These are phyloP conservation scores for Sminthurinus aureus DNA, from an alignment of 2,888 invertebrate genomes.

Conservation along the genomic window DNA sequence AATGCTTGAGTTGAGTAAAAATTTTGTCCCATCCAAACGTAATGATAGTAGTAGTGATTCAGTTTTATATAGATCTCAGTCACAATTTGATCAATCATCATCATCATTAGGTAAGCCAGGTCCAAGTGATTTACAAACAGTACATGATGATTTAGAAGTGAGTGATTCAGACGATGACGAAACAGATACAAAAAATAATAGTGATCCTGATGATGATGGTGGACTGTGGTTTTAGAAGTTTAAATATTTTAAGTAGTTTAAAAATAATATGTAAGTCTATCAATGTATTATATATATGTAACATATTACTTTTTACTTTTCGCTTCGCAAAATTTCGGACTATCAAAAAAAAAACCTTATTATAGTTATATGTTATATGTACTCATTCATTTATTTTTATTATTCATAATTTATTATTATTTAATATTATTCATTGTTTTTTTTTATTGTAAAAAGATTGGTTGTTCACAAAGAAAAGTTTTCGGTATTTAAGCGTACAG, in stretches of 20 bases:
- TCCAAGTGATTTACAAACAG: slow-evolving; percentile 33
- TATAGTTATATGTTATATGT: too few relatives aligned
- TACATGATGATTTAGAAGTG: slow-evolving; percentile 73
- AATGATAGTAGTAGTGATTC: neutral
- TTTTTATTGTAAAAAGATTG: too few relatives aligned
- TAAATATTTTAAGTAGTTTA: too few relatives aligned
- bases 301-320: neutral
- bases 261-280: too few relatives aligned
- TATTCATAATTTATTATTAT: too few relatives aligned
- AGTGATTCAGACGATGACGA: slow-evolving; percentile 81
- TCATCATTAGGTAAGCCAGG: neutral
- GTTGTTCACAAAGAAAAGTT: too few relatives aligned
- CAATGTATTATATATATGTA: neutral
- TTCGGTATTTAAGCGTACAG: too few relatives aligned
- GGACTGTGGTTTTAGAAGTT: slow-evolving; percentile 18
- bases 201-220: slow-evolving; percentile 27
- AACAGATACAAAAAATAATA: slow-evolving; percentile 55
- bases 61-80: slow-evolving; percentile 1
- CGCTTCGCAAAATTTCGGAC: too few relatives aligned
- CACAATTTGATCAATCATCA: neutral
- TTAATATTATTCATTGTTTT: too few relatives aligned
- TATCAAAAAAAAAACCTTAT: too few relatives aligned
- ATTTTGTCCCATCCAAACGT: neutral
- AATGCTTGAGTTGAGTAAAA: slow-evolving; percentile 62
- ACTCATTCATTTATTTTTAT: too few relatives aligned